Conservation (phyloP, 2,888 invertebrate genomes). For the Lutraria lutraria region DNA sequence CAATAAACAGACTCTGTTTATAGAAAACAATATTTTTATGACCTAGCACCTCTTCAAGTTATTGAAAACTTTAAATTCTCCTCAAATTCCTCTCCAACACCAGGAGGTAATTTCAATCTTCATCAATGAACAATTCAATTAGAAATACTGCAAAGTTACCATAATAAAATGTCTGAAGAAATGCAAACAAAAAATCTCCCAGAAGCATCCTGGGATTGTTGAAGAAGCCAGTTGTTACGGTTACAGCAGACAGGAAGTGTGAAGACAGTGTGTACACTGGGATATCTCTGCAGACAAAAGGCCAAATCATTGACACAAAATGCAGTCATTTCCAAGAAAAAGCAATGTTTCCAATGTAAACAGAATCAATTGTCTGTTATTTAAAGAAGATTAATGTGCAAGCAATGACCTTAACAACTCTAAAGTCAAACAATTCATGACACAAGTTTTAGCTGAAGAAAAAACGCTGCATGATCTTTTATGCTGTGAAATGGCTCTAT, state of each 20-base stretch:
- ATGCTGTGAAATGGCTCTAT: no score
- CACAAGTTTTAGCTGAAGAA: no score
- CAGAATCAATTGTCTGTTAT: background rate
- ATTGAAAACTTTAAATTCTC: background rate
- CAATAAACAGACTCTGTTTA: no score
- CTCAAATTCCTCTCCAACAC: background rate
- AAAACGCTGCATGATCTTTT: no score
- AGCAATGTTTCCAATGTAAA: constrained; percentile 3
- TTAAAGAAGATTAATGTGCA: background rate
- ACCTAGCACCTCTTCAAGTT: background rate
- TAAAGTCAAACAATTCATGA: no score
- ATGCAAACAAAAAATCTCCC: constrained; percentile 12
- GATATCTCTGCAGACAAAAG: background rate
- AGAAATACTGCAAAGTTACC: background rate
- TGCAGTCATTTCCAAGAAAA: background rate
- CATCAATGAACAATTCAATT: constrained; percentile 11
- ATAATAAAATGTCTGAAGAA: constrained; percentile 25
- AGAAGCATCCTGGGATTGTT: background rate
- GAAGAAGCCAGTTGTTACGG: background rate
- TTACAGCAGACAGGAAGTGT: constrained; percentile 12
- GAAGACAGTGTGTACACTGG: background rate
- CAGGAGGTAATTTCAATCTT: background rate
- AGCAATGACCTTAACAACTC: no score
- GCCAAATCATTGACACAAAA: background rate
- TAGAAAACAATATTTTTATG: no score